Evolutionary conservation across 2,113 vertebrate species (phyloP), one percentile per base, ranked within the genome.

Genomic region (Neotoma lepida): DNA sequence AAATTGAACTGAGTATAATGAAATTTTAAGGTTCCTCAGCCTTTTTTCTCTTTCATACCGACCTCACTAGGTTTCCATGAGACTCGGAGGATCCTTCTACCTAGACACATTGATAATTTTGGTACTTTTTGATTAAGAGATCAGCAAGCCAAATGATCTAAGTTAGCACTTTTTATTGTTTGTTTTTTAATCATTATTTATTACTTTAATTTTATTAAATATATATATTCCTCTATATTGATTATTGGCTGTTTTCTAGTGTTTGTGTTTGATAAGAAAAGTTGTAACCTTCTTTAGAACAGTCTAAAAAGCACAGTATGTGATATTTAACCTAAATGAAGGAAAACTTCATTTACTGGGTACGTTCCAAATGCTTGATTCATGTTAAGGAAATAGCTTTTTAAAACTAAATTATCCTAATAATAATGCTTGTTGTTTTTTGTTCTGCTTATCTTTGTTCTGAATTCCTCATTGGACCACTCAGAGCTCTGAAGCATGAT

Each of bases 1-100:
- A 94, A 76, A 78, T 76, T 82, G 87, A 89, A 68, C 58, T 49
- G 39, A 26, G 20, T 56, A 35, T 82, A 86, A 74, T 93, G 66
- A 90, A 96, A 73, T 77, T 28, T 76, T 81, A 46, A 81, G 8
- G 46, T 93, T 95, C 88, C 56, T 93, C n/a, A 86, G 30, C 41
- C 54, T 93, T 93, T 91, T 89, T 24, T 74, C n/a, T 74, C 4
- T 96, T 68, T 93, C 84, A 80, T 15, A 39, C 28, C 61, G 20
- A 89, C 61, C 10, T 87, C 35, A 71, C 24, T 73, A 18, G 90
- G 70, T 95, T 82, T 63, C 35, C 0, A 9, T n/a, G n/a, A 56
- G 49, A 18, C 86, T 93, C 54, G 82, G 68, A 92, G 41, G 22
- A 88, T 58, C 35, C 33, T 87, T 95, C 51, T 88, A 61, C 85